A percentile compares a stretch with the other conserved stretches of the same genome.
phyloP scores from a whole-genome alignment of 2,888 invertebrate genomes.

The Acanthosepion esculentum region DNA sequence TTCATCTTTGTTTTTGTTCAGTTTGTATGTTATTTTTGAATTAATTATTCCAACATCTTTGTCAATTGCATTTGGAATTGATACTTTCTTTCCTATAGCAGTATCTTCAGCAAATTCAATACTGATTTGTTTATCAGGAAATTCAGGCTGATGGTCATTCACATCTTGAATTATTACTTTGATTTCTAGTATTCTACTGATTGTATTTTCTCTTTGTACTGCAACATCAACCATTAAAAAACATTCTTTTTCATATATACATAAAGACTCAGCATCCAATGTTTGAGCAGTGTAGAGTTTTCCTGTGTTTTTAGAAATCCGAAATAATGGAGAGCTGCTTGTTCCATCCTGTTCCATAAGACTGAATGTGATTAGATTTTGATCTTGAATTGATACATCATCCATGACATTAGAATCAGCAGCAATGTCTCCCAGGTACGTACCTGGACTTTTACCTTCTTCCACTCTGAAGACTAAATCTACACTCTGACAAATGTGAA shows the following conservation, averaged over 20 bases:
- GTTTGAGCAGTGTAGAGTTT: background rate
- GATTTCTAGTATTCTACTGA: background rate
- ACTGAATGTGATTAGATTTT: background rate
- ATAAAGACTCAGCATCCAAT: background rate
- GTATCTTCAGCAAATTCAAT: conserved; percentile 13
- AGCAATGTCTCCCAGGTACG: background rate
- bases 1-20: background rate
- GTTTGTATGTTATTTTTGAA: background rate
- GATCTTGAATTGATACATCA: background rate
- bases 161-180: background rate
- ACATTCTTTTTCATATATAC: background rate
- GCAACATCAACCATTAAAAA: background rate
- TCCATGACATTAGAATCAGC: background rate
- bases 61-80: background rate
- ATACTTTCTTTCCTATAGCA: background rate
- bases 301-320: background rate
- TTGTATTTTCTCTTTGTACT: background rate
- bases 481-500: background rate
- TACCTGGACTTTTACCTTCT: background rate
- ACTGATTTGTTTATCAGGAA: background rate
- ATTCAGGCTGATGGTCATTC: background rate
- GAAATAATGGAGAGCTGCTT: conserved; percentile 17
- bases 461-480: background rate
- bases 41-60: background rate
- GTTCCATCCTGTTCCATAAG: background rate